Percentiles rank a stretch among this genome's conserved stretches.
Conservation (phyloP, 1,140 invertebrate species). For the Heliconius congener region DNA sequence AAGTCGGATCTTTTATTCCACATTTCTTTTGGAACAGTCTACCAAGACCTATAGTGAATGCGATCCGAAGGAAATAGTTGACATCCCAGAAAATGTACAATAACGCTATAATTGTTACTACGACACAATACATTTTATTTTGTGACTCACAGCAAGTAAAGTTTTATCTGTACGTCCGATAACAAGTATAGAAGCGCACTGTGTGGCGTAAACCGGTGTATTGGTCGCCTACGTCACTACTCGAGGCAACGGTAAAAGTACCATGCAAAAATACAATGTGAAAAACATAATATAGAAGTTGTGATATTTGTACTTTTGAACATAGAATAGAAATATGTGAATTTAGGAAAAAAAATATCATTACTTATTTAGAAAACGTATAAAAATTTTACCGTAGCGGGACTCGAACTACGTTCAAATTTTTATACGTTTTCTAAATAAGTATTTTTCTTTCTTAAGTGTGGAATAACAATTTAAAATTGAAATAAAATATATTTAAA, state of each 20-base stretch:
- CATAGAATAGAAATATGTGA: too few relatives aligned
- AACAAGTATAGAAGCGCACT: slow-evolving; percentile 20
- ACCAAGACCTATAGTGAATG: slow-evolving; percentile 84
- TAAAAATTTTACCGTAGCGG: too few relatives aligned
- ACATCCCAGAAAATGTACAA: slow-evolving; percentile 89
- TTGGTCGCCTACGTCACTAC: background rate
- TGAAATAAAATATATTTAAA: too few relatives aligned
- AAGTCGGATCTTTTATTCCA: slow-evolving; percentile 85
- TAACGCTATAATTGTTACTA: slow-evolving; percentile 80
- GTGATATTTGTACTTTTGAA: background rate
- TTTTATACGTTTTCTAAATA: too few relatives aligned
- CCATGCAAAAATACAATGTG: slow-evolving; percentile 14
- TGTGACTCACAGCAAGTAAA: background rate
- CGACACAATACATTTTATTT: slow-evolving; percentile 63
- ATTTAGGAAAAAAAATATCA: background rate
- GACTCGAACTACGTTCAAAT: too few relatives aligned
- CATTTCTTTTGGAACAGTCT: slow-evolving; percentile 85
- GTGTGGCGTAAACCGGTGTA: slow-evolving; percentile 17
- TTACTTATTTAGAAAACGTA: too few relatives aligned
- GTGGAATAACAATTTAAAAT: too few relatives aligned
- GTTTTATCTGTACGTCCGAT: slow-evolving; percentile 20
- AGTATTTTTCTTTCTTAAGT: too few relatives aligned
- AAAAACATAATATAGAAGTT: background rate
- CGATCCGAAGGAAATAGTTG: slow-evolving; percentile 87
- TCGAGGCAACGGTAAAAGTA: slow-evolving; percentile 9